phyloP scores from a whole-genome alignment of 2,113 vertebrate species.

The Bufo bufo region DNA sequence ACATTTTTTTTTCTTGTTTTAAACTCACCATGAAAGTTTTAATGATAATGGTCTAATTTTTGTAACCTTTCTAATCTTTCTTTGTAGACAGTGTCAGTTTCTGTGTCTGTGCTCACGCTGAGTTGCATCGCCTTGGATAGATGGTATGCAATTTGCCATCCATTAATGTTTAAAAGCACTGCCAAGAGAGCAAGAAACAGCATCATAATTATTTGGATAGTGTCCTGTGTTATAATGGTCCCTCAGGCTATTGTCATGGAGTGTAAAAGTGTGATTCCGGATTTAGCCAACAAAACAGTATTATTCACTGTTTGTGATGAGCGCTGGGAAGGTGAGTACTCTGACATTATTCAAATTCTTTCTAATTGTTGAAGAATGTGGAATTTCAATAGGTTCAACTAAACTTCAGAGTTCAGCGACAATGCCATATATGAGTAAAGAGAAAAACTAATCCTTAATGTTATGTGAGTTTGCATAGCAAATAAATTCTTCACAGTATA shows the following conservation, averaged over 20 bases:
- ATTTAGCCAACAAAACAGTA: constrained; percentile 92
- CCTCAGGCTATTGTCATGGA: constrained; percentile 97
- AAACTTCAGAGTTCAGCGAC: not conserved
- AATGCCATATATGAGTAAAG: not conserved
- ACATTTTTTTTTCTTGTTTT: too few species aligned
- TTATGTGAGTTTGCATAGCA: not conserved
- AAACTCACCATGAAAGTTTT: not conserved
- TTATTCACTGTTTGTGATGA: constrained; percentile 97
- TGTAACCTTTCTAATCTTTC: constrained; percentile 50
- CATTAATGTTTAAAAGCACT: constrained; percentile 97
- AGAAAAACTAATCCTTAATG: not conserved
- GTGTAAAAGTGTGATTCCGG: constrained; percentile 86
- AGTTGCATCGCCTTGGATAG: constrained; percentile 96
- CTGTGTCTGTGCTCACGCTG: constrained; percentile 93
- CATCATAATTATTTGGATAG: constrained; percentile 92
- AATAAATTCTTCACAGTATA: not conserved
- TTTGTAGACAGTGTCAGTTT: constrained; percentile 91
- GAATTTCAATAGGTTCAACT: not conserved
- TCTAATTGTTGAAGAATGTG: not conserved
- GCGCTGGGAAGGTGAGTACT: constrained; percentile 87
- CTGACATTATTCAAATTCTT: not conserved
- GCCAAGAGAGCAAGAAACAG: constrained; percentile 90
- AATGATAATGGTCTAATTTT: not conserved
- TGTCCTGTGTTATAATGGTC: constrained; percentile 94
- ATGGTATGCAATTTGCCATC: constrained; percentile 98